phyloP scores from a whole-genome alignment of 2,888 invertebrate species.

The Lasioglossum lativentre region DNA sequence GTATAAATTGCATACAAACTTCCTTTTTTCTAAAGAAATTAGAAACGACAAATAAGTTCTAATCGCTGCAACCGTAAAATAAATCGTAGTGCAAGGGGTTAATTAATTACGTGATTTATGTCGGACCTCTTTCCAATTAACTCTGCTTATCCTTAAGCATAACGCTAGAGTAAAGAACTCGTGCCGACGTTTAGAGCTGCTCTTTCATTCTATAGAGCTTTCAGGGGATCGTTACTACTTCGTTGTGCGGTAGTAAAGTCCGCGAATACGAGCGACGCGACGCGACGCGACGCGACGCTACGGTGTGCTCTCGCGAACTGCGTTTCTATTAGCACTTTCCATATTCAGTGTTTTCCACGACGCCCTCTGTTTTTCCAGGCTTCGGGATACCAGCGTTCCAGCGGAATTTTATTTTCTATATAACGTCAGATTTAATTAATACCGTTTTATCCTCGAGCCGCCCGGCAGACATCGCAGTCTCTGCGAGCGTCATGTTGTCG shows the following conservation, averaged over 20 bases:
- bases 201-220: not conserved
- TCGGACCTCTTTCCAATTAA: not conserved
- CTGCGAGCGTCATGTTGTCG: slow-evolving; percentile 11
- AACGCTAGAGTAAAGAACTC: not conserved
- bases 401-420: not conserved
- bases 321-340: not conserved
- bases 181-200: not conserved
- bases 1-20: no score
- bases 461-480: not conserved
- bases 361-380: not conserved
- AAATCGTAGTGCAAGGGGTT: no score
- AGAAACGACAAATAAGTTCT: no score
- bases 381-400: not conserved
- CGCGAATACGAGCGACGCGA: not conserved
- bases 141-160: not conserved
- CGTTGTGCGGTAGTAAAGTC: not conserved
- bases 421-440: slow-evolving; percentile 54
- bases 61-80: no score
- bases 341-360: not conserved
- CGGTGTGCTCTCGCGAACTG: not conserved
- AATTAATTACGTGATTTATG: not conserved
- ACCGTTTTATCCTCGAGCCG: slow-evolving; percentile 40
- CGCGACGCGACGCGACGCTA: no score
- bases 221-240: not conserved
- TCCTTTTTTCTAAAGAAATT: no score